Evolutionary conservation across 2,888 invertebrate genomes (phyloP).

Genomic region (Leptinotarsa rubiginosa): DNA sequence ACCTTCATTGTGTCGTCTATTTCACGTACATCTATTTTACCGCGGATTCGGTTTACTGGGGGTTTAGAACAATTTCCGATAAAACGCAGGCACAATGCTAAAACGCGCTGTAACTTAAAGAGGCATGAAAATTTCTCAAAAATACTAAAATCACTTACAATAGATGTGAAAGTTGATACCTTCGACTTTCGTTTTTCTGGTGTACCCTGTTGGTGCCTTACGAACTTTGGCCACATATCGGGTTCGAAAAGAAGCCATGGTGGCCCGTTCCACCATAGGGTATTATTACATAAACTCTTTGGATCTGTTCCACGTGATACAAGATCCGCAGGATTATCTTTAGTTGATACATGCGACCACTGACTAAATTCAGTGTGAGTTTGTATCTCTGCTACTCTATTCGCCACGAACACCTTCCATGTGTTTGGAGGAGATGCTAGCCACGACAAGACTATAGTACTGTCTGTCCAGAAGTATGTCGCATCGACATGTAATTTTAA

Average conservation of each 20-base stretch:
- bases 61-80: neutral
- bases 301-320: neutral
- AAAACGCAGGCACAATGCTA: neutral
- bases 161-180: neutral
- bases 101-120: neutral
- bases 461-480: neutral
- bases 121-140: neutral
- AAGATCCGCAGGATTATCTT: slow-evolving; percentile 6
- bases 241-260: neutral
- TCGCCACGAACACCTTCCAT: slow-evolving; percentile 36
- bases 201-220: neutral
- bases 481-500: slow-evolving; percentile 1
- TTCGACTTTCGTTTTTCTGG: neutral
- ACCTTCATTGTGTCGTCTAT: neutral
- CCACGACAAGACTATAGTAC: slow-evolving; percentile 31
- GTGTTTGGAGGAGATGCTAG: slow-evolving; percentile 25
- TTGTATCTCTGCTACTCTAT: slow-evolving; percentile 36
- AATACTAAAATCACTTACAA: neutral
- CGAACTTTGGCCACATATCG: neutral
- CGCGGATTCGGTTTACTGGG: neutral
- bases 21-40: neutral
- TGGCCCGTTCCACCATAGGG: neutral
- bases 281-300: neutral
- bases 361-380: slow-evolving; percentile 12
- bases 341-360: neutral